Conservation (phyloP, 2,888 invertebrate species). For the Orthosia incerta region DNA sequence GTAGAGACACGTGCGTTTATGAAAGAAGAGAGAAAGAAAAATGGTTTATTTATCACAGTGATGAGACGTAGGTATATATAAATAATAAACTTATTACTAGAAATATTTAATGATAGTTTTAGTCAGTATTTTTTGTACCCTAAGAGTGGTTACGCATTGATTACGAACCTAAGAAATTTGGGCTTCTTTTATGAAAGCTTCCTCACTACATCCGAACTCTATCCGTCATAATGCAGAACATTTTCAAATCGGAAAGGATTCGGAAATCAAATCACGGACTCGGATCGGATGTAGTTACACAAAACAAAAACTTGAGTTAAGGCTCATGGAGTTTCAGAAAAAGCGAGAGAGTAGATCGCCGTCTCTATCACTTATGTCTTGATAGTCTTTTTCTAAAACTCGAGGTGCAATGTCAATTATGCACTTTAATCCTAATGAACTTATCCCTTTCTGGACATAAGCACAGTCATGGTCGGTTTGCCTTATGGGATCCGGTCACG, state of each 20-base stretch:
- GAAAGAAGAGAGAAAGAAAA: neutral
- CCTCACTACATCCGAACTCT: too few relatives aligned
- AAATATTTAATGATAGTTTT: neutral
- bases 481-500: slow-evolving; percentile 12
- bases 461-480: neutral
- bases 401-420: too few relatives aligned
- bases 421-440: neutral
- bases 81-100: neutral
- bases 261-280: neutral
- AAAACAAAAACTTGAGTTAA: too few relatives aligned
- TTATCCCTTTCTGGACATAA: too few relatives aligned
- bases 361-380: neutral
- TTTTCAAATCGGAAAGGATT: neutral
- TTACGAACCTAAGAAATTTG: too few relatives aligned
- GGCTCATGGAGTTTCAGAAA: neutral
- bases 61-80: neutral
- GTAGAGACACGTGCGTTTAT: neutral
- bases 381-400: neutral
- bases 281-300: too few relatives aligned
- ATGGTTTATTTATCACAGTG: neutral
- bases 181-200: too few relatives aligned
- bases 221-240: too few relatives aligned
- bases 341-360: neutral
- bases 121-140: neutral
- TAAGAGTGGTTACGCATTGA: too few relatives aligned